phyloP scores from a whole-genome alignment of 2,888 invertebrate species.

The Drosophila cracens region DNA sequence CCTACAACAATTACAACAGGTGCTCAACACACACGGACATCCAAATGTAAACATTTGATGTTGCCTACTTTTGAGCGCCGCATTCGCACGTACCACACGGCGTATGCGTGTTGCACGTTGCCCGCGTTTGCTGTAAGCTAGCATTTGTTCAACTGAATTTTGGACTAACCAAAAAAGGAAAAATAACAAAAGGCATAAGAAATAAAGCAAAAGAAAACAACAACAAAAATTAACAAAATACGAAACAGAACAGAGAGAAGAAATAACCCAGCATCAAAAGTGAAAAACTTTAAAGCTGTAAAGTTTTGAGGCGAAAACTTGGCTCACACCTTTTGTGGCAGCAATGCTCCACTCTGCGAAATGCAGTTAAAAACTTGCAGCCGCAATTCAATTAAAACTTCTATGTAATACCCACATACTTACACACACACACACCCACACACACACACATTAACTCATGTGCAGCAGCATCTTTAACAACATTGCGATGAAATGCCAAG shows the following conservation, averaged over 20 bases:
- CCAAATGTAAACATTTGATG: conserved; percentile 37
- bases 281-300: conserved; percentile 64
- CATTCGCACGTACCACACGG: conserved; percentile 10
- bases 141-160: conserved; percentile 50
- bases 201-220: not conserved
- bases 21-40: conserved; percentile 59
- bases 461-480: conserved; percentile 25
- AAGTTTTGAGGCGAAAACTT: conserved; percentile 62
- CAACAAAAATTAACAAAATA: conserved; percentile 8
- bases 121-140: not conserved
- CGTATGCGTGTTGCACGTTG: conserved; percentile 25
- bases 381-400: conserved; percentile 80
- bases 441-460: not conserved
- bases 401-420: conserved; percentile 51
- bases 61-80: conserved; percentile 59
- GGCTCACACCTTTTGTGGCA: conserved; percentile 60
- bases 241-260: conserved; percentile 9
- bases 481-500: conserved; percentile 40
- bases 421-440: conserved; percentile 10
- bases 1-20: conserved; percentile 65
- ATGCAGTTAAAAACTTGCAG: conserved; percentile 78
- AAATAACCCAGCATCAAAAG: conserved; percentile 53
- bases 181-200: not conserved
- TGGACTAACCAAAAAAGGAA: not conserved
- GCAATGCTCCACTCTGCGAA: conserved; percentile 30